phyloP scores from a whole-genome alignment of 2,888 invertebrate genomes.

The Quadroppia sp. region DNA sequence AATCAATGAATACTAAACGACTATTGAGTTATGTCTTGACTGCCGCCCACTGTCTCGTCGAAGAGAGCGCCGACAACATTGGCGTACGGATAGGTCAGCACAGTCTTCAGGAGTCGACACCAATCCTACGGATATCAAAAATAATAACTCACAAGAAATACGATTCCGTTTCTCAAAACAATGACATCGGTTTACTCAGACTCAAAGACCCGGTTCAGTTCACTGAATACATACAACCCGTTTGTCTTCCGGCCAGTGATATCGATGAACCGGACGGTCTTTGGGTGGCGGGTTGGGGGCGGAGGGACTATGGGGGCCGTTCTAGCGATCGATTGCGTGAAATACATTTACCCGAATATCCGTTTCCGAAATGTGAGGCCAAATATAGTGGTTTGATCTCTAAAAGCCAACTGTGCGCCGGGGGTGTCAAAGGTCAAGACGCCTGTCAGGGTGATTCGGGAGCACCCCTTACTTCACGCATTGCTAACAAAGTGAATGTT shows the following conservation, averaged over 20 bases:
- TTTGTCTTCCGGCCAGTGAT: conserved; percentile 36
- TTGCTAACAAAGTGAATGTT: conserved; percentile 17
- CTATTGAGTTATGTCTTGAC: conserved; percentile 30
- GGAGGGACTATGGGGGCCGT: conserved; percentile 17
- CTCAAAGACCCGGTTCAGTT: conserved; percentile 15
- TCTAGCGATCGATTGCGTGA: conserved; percentile 1
- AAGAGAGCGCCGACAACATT: not conserved
- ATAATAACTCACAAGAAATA: conserved; percentile 28
- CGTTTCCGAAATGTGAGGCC: conserved; percentile 5
- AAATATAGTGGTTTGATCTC: conserved; percentile 26
- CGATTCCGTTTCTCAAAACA: conserved; percentile 24
- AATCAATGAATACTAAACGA: not conserved
- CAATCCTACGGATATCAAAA: not conserved
- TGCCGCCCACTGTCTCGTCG: conserved; percentile 30
- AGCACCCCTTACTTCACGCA: conserved; percentile 39
- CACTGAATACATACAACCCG: conserved; percentile 27
- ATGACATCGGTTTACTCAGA: conserved; percentile 34
- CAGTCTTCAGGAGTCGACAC: conserved; percentile 17
- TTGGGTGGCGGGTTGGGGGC: conserved; percentile 37
- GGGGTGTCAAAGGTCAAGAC: conserved; percentile 48
- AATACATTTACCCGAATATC: conserved; percentile 1
- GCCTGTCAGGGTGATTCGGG: conserved; percentile 46
- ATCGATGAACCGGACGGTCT: conserved; percentile 23
- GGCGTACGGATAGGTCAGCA: conserved; percentile 26
- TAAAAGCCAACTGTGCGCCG: conserved; percentile 35